phyloP scores from a whole-genome alignment of 1,140 invertebrate genomes.

The Drosophila serrata region DNA sequence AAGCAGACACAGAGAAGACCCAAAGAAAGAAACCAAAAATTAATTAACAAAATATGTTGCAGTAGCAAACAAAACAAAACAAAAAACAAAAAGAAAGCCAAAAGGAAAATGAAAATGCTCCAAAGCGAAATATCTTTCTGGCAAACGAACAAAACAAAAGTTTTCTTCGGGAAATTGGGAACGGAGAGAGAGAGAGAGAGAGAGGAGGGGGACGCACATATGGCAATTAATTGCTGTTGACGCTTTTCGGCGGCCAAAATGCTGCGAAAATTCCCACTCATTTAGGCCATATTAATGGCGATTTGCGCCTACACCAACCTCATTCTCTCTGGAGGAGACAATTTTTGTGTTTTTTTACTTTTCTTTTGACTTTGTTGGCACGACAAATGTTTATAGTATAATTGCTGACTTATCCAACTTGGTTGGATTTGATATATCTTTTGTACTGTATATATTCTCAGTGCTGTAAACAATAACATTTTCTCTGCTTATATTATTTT shows the following conservation, averaged over 20 bases:
- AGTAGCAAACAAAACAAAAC: conserved; percentile 9
- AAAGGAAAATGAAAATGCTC: conserved; percentile 10
- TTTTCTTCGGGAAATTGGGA: background rate
- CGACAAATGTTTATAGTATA: conserved; percentile 18
- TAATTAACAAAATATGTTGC: conserved; percentile 66
- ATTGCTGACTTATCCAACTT: conserved; percentile 8
- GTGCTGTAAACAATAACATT: conserved; percentile 4
- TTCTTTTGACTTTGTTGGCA: conserved; percentile 4
- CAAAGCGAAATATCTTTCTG: conserved; percentile 31
- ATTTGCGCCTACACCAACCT: conserved; percentile 6
- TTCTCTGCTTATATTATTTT: no score
- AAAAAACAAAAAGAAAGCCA: background rate
- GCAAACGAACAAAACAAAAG: conserved; percentile 12
- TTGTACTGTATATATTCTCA: conserved; percentile 5
- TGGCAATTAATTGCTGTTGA: conserved; percentile 61
- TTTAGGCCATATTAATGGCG: conserved; percentile 56
- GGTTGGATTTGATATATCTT: background rate
- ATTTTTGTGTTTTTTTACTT: background rate
- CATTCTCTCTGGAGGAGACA: conserved; percentile 23
- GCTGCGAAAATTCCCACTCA: conserved; percentile 36
- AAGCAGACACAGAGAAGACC: conserved; percentile 12
- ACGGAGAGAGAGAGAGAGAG: background rate
- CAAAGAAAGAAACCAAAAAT: conserved; percentile 44
- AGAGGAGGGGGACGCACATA: conserved; percentile 12
- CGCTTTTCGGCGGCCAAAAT: conserved; percentile 29